phyloP scores from a whole-genome alignment of 2,797 vertebrate species.

The Myotis pilosus region DNA sequence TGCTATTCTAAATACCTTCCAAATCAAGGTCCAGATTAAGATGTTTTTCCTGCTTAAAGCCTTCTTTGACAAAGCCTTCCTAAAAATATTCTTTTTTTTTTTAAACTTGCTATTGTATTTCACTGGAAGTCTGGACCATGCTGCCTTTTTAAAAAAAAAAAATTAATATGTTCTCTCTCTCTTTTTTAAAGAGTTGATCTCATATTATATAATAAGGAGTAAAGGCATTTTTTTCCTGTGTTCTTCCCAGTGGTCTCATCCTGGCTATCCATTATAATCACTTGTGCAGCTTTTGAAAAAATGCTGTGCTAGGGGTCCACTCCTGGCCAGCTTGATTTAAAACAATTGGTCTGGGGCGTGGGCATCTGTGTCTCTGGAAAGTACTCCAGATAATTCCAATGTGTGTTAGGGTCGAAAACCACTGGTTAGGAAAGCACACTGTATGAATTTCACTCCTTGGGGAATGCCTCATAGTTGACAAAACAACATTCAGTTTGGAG shows the following conservation, averaged over 20 bases:
- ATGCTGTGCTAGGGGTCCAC: not conserved
- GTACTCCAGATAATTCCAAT: not conserved
- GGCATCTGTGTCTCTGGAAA: not conserved
- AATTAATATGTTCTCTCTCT: not conserved
- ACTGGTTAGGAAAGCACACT: not conserved
- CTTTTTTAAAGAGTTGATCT: not conserved
- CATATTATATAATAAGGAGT: not conserved
- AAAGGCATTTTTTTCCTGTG: not conserved
- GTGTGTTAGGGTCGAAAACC: not conserved
- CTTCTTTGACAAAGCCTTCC: not conserved
- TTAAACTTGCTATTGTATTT: not conserved
- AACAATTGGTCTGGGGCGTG: rapidly evolving
- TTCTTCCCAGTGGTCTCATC: not conserved
- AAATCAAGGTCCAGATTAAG: not conserved
- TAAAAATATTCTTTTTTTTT: not conserved
- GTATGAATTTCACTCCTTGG: not conserved
- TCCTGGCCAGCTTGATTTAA: not conserved
- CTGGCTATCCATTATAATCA: not conserved
- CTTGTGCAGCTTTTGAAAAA: not conserved
- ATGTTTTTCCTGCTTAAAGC: not conserved
- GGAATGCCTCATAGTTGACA: not conserved
- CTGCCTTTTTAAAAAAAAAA: not conserved
- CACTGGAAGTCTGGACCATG: not conserved
- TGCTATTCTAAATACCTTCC: not conserved
- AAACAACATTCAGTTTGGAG: not conserved